These are phyloP conservation scores for Galaxias olidus DNA, from an alignment of 2,797 vertebrate species.

Conservation along the genomic window DNA sequence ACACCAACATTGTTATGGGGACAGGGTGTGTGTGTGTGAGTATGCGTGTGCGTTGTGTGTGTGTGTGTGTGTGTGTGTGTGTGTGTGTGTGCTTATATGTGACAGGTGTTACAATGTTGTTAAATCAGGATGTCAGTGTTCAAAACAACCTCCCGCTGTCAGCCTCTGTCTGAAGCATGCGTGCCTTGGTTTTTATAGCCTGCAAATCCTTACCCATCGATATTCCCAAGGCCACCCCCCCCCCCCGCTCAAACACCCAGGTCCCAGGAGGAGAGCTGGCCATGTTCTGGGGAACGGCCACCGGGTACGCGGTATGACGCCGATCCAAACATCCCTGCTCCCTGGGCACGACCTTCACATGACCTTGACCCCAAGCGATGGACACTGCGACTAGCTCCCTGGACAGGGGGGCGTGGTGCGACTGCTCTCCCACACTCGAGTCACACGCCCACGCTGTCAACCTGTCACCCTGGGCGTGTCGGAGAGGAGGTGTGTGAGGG, in stretches of 20 bases:
- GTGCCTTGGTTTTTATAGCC: not conserved
- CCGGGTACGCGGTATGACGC: no score
- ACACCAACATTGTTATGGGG: constrained; percentile 21
- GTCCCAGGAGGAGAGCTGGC: no score
- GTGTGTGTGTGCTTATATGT: not conserved
- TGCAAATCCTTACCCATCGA: no score
- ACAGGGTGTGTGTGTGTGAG: constrained; percentile 14
- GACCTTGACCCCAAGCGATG: constrained; percentile 40
- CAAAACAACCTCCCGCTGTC: constrained; percentile 26
- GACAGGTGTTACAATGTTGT: constrained; percentile 3
- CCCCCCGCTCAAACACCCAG: no score
- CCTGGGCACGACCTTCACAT: constrained; percentile 1
- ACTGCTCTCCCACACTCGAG: not conserved
- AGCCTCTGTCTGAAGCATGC: not conserved
- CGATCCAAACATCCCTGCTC: no score
- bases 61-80: not conserved
- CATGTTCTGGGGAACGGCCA: no score
- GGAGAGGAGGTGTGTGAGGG: not conserved
- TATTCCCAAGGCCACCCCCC: no score
- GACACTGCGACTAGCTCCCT: constrained; percentile 29
- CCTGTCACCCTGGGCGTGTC: not conserved
- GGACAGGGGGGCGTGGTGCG: constrained; percentile 16
- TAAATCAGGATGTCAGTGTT: constrained; percentile 49
- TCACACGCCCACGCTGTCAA: constrained; percentile 21
- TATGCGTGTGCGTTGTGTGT: not conserved